These are phyloP conservation scores for Margarornis squamiger DNA, from an alignment of 2,797 vertebrate genomes.

Conservation along the genomic window DNA sequence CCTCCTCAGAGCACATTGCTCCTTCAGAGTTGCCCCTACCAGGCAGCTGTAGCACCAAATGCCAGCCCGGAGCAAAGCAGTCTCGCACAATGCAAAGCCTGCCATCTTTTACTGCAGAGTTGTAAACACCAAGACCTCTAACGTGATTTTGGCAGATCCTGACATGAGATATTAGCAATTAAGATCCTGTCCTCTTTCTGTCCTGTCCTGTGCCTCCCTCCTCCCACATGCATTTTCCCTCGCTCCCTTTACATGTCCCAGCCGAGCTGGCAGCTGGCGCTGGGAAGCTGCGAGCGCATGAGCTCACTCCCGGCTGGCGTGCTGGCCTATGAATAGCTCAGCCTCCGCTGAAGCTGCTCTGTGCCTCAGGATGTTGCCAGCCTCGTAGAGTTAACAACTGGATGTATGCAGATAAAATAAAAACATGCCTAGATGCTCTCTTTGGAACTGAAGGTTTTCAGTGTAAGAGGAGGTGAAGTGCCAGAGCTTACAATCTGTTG, in stretches of 20 bases:
- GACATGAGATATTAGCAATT: not conserved
- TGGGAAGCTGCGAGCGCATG: not conserved
- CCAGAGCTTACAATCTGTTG: not conserved
- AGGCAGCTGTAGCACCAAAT: rapidly evolving
- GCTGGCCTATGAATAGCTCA: conserved; percentile 22
- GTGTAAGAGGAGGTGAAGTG: not conserved
- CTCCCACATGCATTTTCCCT: not conserved
- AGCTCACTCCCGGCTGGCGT: not conserved
- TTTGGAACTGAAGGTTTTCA: not conserved
- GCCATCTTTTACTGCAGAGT: not conserved
- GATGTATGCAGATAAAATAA: not conserved
- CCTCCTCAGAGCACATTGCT: not conserved
- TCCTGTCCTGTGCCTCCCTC: not conserved
- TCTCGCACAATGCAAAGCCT: not conserved
- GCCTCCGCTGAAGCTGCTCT: not conserved
- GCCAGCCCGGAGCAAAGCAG: not conserved
- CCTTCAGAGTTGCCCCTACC: not conserved
- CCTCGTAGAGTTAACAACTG: not conserved
- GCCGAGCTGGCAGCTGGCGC: conserved; percentile 11
- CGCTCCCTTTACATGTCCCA: not conserved
- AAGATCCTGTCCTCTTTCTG: not conserved
- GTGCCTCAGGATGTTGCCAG: not conserved
- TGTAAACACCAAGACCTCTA: not conserved
- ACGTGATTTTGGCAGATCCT: not conserved
- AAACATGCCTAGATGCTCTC: not conserved